These are phyloP conservation scores for Tarsius wallacei DNA, from an alignment of 2,797 vertebrate species.

Conservation along the genomic window DNA sequence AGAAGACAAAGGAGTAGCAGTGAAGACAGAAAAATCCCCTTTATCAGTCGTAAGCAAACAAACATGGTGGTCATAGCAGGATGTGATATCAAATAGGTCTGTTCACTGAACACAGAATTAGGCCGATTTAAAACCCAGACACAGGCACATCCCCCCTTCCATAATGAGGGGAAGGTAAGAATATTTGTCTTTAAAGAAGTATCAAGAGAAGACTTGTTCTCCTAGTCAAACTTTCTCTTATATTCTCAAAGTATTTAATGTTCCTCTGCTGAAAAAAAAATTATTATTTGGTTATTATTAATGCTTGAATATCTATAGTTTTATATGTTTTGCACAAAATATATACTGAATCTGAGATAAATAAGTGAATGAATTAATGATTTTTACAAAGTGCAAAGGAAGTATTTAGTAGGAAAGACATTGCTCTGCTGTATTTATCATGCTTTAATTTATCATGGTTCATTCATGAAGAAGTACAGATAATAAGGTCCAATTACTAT, in stretches of 20 bases:
- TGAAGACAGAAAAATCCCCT: not conserved
- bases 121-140: not conserved
- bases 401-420: not conserved
- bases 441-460: not conserved
- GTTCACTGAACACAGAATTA: not conserved
- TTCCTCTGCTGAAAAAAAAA: not conserved
- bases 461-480: not conserved
- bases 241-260: not conserved
- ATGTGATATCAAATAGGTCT: not conserved
- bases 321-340: not conserved
- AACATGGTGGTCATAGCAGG: not conserved
- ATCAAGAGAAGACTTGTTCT: not conserved
- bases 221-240: not conserved
- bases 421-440: too few relatives aligned
- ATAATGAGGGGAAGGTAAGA: not conserved
- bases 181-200: not conserved
- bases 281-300: not conserved
- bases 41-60: not conserved
- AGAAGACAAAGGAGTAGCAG: not conserved
- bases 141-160: fast-evolving
- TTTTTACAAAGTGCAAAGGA: not conserved
- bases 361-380: not conserved
- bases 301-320: not conserved
- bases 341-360: not conserved
- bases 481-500: not conserved